A percentile compares a stretch with the other conserved stretches of the same genome.
Conservation (phyloP, 2,888 invertebrate species). For the Anthrax anthrax region DNA sequence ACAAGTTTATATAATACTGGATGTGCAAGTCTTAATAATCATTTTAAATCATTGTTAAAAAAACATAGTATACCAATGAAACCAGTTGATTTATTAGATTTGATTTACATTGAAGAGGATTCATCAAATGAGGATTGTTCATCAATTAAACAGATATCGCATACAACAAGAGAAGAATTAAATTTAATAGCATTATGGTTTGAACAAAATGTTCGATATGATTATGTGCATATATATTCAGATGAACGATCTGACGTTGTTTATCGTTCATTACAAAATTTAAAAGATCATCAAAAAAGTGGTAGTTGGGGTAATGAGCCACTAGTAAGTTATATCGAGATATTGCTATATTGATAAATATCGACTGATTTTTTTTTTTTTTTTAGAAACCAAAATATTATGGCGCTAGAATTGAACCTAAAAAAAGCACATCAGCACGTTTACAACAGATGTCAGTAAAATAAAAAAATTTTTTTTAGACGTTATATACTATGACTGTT, state of each 20-base stretch:
- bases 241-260: constrained; percentile 63
- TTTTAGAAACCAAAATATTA: constrained; percentile 32
- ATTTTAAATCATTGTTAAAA: constrained; percentile 73
- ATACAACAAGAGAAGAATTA: constrained; percentile 53
- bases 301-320: constrained; percentile 64
- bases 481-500: too few relatives aligned
- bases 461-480: background rate
- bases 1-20: constrained; percentile 64
- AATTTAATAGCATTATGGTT: constrained; percentile 76
- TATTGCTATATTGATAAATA: background rate
- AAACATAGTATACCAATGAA: constrained; percentile 76
- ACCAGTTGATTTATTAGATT: constrained; percentile 75
- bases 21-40: constrained; percentile 68
- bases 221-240: constrained; percentile 62
- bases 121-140: constrained; percentile 42
- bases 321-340: constrained; percentile 36
- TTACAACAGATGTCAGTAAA: constrained; percentile 58
- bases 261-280: constrained; percentile 54
- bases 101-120: constrained; percentile 78
- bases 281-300: constrained; percentile 67
- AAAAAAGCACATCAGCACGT: constrained; percentile 64
- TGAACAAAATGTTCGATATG: constrained; percentile 55
- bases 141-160: constrained; percentile 53
- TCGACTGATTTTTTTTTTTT: background rate
- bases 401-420: constrained; percentile 55